Evolutionary conservation across 1,140 invertebrate genomes (phyloP).

Genomic region (Meteorus sp.): DNA sequence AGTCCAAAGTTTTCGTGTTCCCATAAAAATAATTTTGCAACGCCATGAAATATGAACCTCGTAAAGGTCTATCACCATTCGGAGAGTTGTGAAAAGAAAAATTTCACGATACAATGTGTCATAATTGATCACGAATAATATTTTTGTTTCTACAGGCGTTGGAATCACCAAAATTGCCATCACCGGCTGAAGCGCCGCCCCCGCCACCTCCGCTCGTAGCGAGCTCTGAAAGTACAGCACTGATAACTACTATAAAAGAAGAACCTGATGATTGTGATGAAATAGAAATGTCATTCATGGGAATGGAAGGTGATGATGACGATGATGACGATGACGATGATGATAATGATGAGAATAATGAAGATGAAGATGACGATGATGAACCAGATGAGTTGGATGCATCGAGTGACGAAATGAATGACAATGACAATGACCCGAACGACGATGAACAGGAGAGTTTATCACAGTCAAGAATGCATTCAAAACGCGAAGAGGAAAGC

Average conservation of each 20-base stretch:
- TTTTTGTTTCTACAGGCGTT: slow-evolving; percentile 31
- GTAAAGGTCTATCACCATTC: too few species aligned
- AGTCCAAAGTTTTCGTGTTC: too few species aligned
- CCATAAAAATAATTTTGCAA: too few species aligned
- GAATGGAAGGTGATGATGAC: slow-evolving; percentile 32
- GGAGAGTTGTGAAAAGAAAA: slow-evolving; percentile 1
- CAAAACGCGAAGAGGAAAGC: slow-evolving; percentile 10
- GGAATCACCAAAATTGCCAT: slow-evolving; percentile 11
- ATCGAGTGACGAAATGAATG: slow-evolving; percentile 38
- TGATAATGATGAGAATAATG: slow-evolving; percentile 37
- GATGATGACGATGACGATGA: slow-evolving; percentile 36
- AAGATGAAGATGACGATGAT: slow-evolving; percentile 39
- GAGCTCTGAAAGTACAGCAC: slow-evolving; percentile 32
- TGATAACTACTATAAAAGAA: slow-evolving; percentile 51
- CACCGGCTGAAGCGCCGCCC: slow-evolving; percentile 5
- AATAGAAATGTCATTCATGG: slow-evolving; percentile 37
- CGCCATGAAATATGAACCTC: too few species aligned
- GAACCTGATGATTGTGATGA: slow-evolving; percentile 55
- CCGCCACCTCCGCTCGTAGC: slow-evolving; percentile 28
- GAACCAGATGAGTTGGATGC: slow-evolving; percentile 47
- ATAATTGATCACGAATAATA: slow-evolving; percentile 6
- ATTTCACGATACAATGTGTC: slow-evolving; percentile 3
- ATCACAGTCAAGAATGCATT: slow-evolving; percentile 1
- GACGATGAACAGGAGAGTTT: slow-evolving; percentile 29
- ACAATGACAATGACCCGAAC: slow-evolving; percentile 45